phyloP scores from a whole-genome alignment of 2,888 invertebrate species.

The Caenorhabditis japonica region DNA sequence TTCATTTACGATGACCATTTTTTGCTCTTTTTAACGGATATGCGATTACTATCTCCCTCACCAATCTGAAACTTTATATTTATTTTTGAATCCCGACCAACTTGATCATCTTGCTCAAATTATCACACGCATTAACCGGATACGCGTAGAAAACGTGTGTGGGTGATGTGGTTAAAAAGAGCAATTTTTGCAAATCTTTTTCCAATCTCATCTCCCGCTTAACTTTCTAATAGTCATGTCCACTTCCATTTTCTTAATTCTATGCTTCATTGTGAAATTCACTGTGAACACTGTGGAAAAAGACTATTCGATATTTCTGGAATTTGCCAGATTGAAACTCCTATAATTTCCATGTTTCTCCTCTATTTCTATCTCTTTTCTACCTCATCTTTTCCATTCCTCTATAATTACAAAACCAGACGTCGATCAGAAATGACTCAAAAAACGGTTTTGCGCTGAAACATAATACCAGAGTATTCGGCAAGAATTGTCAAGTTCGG shows the following conservation, averaged over 20 bases:
- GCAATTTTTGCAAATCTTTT: constrained; percentile 21
- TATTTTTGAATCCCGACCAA: constrained; percentile 29
- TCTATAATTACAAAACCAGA: constrained; percentile 51
- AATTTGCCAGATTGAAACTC: too few species aligned
- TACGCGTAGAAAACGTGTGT: constrained; percentile 30
- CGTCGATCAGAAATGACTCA: constrained; percentile 41
- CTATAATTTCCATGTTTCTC: constrained; percentile 44
- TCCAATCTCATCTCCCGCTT: too few species aligned
- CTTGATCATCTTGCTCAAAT: constrained; percentile 9
- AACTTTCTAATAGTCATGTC: neutral
- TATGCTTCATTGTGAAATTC: too few species aligned
- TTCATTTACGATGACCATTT: constrained; percentile 29
- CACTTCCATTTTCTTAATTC: neutral
- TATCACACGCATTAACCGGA: constrained; percentile 31
- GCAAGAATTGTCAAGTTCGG: constrained; percentile 53
- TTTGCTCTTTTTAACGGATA: constrained; percentile 24
- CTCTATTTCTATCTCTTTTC: constrained; percentile 14
- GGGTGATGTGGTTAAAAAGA: constrained; percentile 19
- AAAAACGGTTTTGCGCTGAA: constrained; percentile 34
- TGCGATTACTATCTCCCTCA: constrained; percentile 3
- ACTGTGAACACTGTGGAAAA: neutral
- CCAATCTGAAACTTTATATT: constrained; percentile 3
- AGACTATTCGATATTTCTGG: constrained; percentile 10
- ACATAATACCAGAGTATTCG: constrained; percentile 53
- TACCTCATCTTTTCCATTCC: constrained; percentile 5